Evolutionary conservation across 2,113 vertebrate genomes (phyloP), one percentile per base, ranked within the genome.

Genomic region (Catharus bicknelli): DNA sequence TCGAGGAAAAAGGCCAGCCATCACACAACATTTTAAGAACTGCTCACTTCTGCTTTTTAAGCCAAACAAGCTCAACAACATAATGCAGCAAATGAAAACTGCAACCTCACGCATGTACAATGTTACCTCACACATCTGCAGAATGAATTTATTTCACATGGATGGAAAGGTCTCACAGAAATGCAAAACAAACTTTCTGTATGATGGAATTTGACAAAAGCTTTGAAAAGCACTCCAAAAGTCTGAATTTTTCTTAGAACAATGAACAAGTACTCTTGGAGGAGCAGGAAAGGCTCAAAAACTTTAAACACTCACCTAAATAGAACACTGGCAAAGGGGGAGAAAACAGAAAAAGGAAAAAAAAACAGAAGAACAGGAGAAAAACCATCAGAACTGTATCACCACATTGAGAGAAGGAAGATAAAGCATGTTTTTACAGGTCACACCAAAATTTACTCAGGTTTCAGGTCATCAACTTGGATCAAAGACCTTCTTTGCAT

Each of bases 291-390:
- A 73, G 93, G 93, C 83, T 97, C 88, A 96, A 96, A 81, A 96
- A 96, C 95, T 96, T 91, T 47, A 94, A 96, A 69, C 97, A 98
- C 97, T 97, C 97, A 98, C 97, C 97, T 97, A 98, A 97, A 98
- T 96, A 98, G 96, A 98, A 98, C 93, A 97, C 97, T 97, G 96
- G 92, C 96, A 96, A 97, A 90, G 64, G 91, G 90, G n/a, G 83
- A 76, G 89, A 75, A 94, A 90, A 93, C 87, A 88, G 73, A 93
- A 95, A 93, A 42, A 7, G 5, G 90, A 11, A 58, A 32, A 51
- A 75, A 51, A 75, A 57, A 34, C 30, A 77, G 15, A 83, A 94
- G 84, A 97, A 97, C 83, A 97, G 95, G 95, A 97, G 74, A 97
- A 93, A 97, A 95, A 89, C 72, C 78, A 97, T 97, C 96, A 98